phyloP scores from a whole-genome alignment of 2,113 vertebrate species.

The Hyaena hyaena region DNA sequence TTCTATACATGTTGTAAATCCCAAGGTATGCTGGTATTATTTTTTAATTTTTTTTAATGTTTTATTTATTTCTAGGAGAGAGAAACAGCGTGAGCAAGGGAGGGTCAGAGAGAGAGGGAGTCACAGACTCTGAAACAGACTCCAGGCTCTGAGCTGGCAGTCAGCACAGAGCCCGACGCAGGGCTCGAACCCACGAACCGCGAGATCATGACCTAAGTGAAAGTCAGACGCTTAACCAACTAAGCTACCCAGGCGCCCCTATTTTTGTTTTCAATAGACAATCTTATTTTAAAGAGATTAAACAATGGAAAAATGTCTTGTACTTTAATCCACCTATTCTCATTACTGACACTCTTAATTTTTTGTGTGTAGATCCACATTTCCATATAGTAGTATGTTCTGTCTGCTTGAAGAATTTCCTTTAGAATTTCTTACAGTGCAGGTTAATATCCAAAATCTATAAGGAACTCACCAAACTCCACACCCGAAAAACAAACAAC shows the following conservation, averaged over 20 bases:
- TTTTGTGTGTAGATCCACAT: not conserved
- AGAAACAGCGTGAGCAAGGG: too few relatives aligned
- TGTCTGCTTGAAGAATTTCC: not conserved
- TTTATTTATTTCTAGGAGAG: too few relatives aligned
- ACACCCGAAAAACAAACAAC: too few relatives aligned
- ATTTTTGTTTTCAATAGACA: constrained; percentile 1
- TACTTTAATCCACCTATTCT: not conserved
- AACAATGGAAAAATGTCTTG: not conserved
- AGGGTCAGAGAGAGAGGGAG: too few relatives aligned
- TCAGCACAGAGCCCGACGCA: too few relatives aligned
- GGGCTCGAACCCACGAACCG: too few relatives aligned
- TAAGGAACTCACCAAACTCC: too few relatives aligned
- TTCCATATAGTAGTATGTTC: not conserved
- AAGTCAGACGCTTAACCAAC: too few relatives aligned
- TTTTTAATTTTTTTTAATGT: constrained; percentile 2
- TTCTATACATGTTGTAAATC: not conserved
- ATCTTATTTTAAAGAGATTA: constrained; percentile 24
- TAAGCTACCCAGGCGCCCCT: not conserved
- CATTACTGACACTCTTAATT: not conserved
- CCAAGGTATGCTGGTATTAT: not conserved
- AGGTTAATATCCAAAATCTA: not conserved
- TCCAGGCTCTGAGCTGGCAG: too few relatives aligned
- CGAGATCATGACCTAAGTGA: too few relatives aligned
- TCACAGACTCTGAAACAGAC: too few relatives aligned
- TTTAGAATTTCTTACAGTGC: not conserved